A percentile compares a stretch with the other conserved stretches of the same genome.
phyloP scores from a whole-genome alignment of 2,888 invertebrate genomes.

The Cactoblastis cactorum region DNA sequence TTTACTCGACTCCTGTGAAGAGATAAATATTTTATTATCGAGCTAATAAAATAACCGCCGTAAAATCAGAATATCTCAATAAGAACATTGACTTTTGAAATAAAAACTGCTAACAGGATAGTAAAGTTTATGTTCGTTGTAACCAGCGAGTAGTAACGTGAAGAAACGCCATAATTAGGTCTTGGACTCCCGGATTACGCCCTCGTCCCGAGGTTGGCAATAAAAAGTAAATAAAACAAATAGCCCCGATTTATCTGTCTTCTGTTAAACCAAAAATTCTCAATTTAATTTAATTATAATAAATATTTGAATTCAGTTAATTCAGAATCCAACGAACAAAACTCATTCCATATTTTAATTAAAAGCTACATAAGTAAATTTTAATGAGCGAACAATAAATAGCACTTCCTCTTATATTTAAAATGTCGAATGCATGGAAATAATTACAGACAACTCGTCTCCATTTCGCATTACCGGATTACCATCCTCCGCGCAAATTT shows the following conservation, averaged over 20 bases:
- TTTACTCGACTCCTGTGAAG: slow-evolving; percentile 27
- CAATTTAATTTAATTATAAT: not conserved
- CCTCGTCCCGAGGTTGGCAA: slow-evolving; percentile 18
- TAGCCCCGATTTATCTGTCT: not conserved
- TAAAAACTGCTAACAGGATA: slow-evolving; percentile 32
- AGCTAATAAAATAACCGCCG: slow-evolving; percentile 44
- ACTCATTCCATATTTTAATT: not conserved
- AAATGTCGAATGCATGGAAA: not conserved
- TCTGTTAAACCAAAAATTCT: not conserved
- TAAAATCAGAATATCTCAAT: slow-evolving; percentile 35
- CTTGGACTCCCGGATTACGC: slow-evolving; percentile 7
- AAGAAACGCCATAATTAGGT: slow-evolving; percentile 19
- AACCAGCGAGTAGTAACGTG: slow-evolving; percentile 22
- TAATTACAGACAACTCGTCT: not conserved
- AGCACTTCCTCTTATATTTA: not conserved
- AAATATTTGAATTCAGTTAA: not conserved
- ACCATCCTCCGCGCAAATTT: not conserved
- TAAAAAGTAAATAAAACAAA: slow-evolving; percentile 7
- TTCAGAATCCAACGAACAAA: not conserved
- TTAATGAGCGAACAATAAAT: not conserved
- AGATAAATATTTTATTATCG: slow-evolving; percentile 35
- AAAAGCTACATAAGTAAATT: not conserved
- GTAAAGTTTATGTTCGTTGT: slow-evolving; percentile 32
- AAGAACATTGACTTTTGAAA: slow-evolving; percentile 29
- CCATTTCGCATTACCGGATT: not conserved